Conservation (phyloP, 1,140 invertebrate species). For the Cyclargus thomasi region DNA sequence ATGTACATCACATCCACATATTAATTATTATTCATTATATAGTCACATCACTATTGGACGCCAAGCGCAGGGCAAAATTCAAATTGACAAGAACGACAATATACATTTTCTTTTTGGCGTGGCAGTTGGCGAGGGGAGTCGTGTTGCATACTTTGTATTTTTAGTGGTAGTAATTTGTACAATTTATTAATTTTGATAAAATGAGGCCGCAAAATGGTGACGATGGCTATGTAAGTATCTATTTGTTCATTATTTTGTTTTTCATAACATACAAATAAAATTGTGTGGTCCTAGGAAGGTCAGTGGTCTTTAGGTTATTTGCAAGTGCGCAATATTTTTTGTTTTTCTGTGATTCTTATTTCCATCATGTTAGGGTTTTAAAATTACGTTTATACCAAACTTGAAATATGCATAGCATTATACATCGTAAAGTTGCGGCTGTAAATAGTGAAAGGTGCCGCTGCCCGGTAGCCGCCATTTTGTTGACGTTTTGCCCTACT, state of each 20-base stretch:
- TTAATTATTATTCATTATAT: no score
- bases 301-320: neutral
- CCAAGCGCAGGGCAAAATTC: neutral
- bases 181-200: conserved; percentile 18
- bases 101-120: conserved; percentile 60
- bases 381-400: no score
- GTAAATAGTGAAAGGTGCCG: neutral
- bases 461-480: conserved; percentile 47
- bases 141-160: conserved; percentile 25
- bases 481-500: conserved; percentile 51
- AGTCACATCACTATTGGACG: conserved; percentile 17
- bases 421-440: neutral
- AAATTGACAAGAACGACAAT: neutral
- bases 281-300: neutral
- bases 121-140: conserved; percentile 41
- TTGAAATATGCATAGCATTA: no score
- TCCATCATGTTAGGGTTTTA: neutral
- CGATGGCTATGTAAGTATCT: conserved; percentile 63
- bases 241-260: neutral
- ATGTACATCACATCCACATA: no score
- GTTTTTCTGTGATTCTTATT: neutral
- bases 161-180: neutral
- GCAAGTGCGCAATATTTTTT: neutral
- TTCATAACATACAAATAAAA: neutral
- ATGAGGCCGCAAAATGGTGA: conserved; percentile 69